Conservation (phyloP, 2,113 vertebrate species). For the Protobothrops flavoviridis region DNA sequence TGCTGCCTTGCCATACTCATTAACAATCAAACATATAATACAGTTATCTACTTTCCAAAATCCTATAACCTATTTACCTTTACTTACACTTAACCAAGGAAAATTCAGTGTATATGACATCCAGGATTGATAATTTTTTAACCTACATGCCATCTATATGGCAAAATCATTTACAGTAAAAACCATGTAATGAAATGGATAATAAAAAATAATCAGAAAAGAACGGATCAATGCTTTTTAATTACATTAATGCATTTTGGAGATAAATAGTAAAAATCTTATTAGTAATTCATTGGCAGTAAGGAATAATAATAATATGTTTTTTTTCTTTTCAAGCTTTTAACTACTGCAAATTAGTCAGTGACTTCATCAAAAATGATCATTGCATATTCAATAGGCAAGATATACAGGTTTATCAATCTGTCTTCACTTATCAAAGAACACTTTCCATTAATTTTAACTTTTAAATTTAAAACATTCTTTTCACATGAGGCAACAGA, state of each 20-base stretch:
- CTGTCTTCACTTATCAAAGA: neutral
- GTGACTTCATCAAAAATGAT: neutral
- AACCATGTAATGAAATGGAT: neutral
- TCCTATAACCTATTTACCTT: neutral
- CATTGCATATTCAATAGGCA: neutral
- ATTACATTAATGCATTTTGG: neutral
- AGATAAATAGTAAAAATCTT: neutral
- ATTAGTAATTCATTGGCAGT: neutral
- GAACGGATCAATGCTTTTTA: neutral
- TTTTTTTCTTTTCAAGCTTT: neutral
- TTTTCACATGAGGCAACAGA: neutral
- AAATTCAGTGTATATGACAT: neutral
- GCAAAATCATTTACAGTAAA: neutral
- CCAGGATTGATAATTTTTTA: neutral
- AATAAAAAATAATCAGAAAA: neutral
- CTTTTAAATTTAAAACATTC: neutral
- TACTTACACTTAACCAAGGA: neutral
- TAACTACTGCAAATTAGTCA: neutral
- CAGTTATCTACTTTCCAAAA: neutral
- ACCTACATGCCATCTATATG: neutral
- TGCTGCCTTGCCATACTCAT: neutral
- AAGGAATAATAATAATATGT: neutral
- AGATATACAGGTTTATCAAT: neutral
- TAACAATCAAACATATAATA: neutral
- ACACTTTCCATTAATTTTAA: neutral